Evolutionary conservation across 1,140 invertebrate species (phyloP).

Genomic region (Platyura marginata): DNA sequence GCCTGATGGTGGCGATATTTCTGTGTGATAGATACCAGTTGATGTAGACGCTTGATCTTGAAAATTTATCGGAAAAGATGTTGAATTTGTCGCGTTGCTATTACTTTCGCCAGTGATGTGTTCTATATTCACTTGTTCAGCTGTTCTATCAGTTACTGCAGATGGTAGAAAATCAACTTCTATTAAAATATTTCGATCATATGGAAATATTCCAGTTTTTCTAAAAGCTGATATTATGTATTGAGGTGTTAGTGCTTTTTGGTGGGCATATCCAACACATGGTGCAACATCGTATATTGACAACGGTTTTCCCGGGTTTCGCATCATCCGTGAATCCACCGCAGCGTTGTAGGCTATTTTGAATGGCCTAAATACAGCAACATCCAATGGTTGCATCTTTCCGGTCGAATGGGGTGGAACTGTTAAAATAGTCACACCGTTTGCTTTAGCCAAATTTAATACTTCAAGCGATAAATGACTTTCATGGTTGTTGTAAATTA

Average conservation of each 20-base stretch:
- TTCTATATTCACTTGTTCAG: too few species aligned
- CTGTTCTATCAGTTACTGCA: background rate
- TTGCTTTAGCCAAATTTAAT: constrained; percentile 14
- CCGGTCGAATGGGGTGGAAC: constrained; percentile 27
- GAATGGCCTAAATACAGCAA: constrained; percentile 24
- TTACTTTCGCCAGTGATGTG: too few species aligned
- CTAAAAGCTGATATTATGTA: background rate
- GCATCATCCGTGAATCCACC: constrained; percentile 17
- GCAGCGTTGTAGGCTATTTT: constrained; percentile 19
- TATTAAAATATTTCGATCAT: background rate
- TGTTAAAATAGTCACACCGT: constrained; percentile 22
- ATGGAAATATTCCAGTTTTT: background rate
- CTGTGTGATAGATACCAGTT: too few species aligned
- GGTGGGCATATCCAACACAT: background rate
- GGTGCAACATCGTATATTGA: background rate
- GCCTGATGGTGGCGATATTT: too few species aligned
- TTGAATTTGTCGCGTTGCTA: too few species aligned
- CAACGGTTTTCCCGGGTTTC: constrained; percentile 17
- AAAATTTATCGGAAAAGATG: too few species aligned
- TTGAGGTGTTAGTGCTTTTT: background rate
- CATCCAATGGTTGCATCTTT: constrained; percentile 28
- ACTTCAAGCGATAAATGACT: constrained; percentile 20
- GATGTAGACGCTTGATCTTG: too few species aligned
- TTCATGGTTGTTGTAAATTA: constrained; percentile 23
- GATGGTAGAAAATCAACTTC: background rate